These are phyloP conservation scores for Stegana nigrithorax DNA, from an alignment of 2,888 invertebrate species.

Conservation along the genomic window DNA sequence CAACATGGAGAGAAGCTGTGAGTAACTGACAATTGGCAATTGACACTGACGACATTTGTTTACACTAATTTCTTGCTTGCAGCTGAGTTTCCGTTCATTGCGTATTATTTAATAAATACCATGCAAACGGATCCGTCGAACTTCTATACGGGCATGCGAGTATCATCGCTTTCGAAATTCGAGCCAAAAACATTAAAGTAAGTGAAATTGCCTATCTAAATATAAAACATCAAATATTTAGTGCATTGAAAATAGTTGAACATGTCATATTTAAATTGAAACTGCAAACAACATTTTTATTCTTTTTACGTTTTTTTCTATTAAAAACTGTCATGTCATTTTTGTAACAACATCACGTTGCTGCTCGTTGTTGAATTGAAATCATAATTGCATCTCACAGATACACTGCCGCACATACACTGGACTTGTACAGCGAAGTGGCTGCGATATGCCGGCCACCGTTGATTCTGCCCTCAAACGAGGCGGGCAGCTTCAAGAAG, in stretches of 20 bases:
- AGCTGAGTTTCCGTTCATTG: constrained; percentile 93
- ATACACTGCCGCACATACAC: constrained; percentile 87
- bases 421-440: constrained; percentile 90
- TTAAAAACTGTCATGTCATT: too few species aligned
- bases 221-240: neutral
- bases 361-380: too few species aligned
- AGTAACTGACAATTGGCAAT: constrained; percentile 40
- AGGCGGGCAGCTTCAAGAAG: constrained; percentile 81
- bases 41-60: too few species aligned
- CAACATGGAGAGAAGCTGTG: constrained; percentile 88
- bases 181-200: constrained; percentile 79
- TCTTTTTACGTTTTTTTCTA: neutral
- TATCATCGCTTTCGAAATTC: constrained; percentile 86
- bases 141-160: constrained; percentile 86
- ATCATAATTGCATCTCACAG: constrained; percentile 65
- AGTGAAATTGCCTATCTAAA: constrained; percentile 29
- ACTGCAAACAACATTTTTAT: neutral
- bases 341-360: too few species aligned
- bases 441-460: constrained; percentile 92
- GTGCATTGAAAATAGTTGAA: neutral
- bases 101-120: constrained; percentile 90
- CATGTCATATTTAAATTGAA: neutral
- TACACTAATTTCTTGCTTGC: constrained; percentile 45
- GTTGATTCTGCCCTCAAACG: constrained; percentile 74
- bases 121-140: constrained; percentile 86